phyloP scores from a whole-genome alignment of 2,797 vertebrate species.

The Mionectes olivaceus region DNA sequence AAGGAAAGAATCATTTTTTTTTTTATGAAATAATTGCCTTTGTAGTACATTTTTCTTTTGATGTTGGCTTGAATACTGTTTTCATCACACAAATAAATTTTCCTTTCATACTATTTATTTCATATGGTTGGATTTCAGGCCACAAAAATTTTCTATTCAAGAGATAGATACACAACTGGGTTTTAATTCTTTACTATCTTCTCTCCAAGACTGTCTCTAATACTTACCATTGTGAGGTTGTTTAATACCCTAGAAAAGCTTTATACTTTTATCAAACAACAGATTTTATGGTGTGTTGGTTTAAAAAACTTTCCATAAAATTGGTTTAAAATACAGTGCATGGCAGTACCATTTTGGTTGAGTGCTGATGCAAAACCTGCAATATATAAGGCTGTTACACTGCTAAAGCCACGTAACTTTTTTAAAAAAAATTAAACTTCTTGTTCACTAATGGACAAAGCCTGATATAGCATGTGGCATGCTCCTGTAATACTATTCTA shows the following conservation, averaged over 20 bases:
- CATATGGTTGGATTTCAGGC: not conserved
- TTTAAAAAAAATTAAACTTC: not conserved
- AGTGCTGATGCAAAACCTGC: not conserved
- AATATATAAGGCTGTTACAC: not conserved
- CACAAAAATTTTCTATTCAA: not conserved
- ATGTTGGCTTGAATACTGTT: not conserved
- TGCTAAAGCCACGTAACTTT: not conserved
- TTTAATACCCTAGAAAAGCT: not conserved
- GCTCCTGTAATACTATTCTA: not conserved
- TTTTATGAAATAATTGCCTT: not conserved
- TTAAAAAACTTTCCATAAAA: not conserved
- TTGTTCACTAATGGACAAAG: not conserved
- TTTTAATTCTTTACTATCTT: not conserved
- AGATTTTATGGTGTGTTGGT: not conserved
- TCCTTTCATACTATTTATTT: not conserved
- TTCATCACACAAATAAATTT: not conserved
- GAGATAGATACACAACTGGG: not conserved
- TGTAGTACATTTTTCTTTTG: not conserved
- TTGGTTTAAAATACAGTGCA: not conserved
- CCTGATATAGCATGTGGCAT: not conserved
- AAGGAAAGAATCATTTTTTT: not conserved
- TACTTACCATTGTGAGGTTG: not conserved
- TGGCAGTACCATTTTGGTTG: not conserved
- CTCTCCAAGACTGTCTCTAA: not conserved
- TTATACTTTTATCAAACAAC: not conserved